phyloP scores from a whole-genome alignment of 1,140 invertebrate genomes.

The Apis laboriosa region DNA sequence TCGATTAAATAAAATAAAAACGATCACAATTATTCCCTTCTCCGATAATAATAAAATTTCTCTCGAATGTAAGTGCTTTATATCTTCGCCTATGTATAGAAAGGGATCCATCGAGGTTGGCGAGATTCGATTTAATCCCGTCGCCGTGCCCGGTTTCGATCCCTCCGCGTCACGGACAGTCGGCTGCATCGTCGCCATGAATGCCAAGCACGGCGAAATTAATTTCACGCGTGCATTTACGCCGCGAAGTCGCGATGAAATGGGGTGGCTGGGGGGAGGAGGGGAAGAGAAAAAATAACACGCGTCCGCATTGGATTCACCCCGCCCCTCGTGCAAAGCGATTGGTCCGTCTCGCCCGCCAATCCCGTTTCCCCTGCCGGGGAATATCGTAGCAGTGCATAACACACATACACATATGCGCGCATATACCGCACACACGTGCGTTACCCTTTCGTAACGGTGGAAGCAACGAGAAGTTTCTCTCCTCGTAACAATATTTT shows the following conservation, averaged over 20 bases:
- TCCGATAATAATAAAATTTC: too few species aligned
- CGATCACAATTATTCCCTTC: too few species aligned
- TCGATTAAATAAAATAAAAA: too few species aligned
- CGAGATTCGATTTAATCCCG: neutral
- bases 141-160: neutral
- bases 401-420: neutral
- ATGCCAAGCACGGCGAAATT: conserved; percentile 43
- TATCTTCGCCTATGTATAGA: neutral
- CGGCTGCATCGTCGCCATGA: conserved; percentile 21
- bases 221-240: conserved; percentile 45
- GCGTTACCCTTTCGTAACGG: neutral
- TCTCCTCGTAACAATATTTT: neutral
- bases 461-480: neutral
- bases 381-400: neutral
- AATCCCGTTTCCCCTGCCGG: conserved; percentile 30
- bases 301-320: neutral
- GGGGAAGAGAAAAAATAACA: neutral
- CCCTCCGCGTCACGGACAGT: neutral
- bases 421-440: neutral
- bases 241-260: neutral
- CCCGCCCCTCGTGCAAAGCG: conserved; percentile 21
- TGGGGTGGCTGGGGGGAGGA: too few species aligned
- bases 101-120: neutral
- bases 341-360: conserved; percentile 54
- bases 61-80: too few species aligned